Conservation (phyloP, 2,113 vertebrate genomes). For the Sinocyclocheilus anshuiensis region DNA sequence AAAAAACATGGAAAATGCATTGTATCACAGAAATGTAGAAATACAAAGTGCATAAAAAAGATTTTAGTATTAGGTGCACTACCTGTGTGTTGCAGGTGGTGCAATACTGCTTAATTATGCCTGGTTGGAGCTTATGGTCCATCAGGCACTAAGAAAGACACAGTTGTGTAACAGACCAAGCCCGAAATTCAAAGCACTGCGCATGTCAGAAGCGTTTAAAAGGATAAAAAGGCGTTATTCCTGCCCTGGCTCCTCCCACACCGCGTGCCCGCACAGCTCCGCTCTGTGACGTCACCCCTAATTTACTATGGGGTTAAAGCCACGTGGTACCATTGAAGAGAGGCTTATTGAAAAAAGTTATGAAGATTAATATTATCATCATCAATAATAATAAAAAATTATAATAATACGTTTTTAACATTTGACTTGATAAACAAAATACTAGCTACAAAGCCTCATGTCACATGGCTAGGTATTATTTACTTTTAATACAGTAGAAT, state of each 20-base stretch:
- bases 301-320: constrained; percentile 23
- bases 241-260: constrained; percentile 62
- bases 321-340: constrained; percentile 30
- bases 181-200: constrained; percentile 79
- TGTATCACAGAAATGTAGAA: not conserved
- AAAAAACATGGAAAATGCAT: not conserved
- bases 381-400: no score
- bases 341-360: not conserved
- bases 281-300: not conserved
- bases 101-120: constrained; percentile 77
- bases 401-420: not conserved
- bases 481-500: not conserved
- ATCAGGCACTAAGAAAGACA: constrained; percentile 75
- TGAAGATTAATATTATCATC: no score
- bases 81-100: constrained; percentile 75
- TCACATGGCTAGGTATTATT: not conserved
- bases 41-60: not conserved
- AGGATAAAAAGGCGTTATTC: constrained; percentile 45
- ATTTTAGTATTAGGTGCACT: not conserved
- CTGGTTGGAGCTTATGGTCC: constrained; percentile 75
- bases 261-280: constrained; percentile 59
- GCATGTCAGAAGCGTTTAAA: constrained; percentile 82
- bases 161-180: constrained; percentile 87
- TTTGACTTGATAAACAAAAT: not conserved
- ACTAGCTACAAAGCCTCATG: not conserved